phyloP scores from a whole-genome alignment of 1,140 invertebrate species.

The Drosophila funebris region DNA sequence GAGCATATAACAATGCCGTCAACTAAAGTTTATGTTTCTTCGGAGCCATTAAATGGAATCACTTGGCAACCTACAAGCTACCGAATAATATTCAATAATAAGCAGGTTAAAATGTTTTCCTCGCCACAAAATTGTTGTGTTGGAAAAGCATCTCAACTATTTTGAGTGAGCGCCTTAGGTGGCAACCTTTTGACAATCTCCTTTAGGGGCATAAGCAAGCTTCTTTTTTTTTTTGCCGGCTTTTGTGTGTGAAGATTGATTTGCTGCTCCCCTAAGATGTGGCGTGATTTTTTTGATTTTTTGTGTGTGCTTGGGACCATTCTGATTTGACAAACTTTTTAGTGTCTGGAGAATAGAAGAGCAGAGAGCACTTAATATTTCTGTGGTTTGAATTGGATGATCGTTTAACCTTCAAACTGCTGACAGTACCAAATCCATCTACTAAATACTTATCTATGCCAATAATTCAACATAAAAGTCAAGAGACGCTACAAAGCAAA shows the following conservation, averaged over 20 bases:
- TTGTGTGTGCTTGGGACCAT: constrained; percentile 2
- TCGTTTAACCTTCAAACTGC: constrained; percentile 46
- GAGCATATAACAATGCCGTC: not conserved
- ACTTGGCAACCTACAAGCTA: constrained; percentile 39
- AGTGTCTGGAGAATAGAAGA: not conserved
- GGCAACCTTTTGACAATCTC: constrained; percentile 42
- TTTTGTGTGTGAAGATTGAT: constrained; percentile 62
- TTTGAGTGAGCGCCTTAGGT: constrained; percentile 33
- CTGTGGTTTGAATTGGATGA: constrained; percentile 6
- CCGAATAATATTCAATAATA: constrained; percentile 64
- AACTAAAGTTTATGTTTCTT: constrained; percentile 44
- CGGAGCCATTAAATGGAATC: constrained; percentile 44
- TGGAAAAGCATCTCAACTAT: constrained; percentile 36
- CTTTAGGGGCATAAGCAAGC: constrained; percentile 5
- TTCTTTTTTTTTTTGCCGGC: not conserved
- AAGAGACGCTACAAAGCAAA: constrained; percentile 12
- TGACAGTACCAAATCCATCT: constrained; percentile 36
- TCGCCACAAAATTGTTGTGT: constrained; percentile 1
- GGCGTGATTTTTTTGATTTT: not conserved
- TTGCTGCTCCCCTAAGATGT: constrained; percentile 8
- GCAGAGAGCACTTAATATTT: constrained; percentile 16
- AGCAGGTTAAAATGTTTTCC: constrained; percentile 26
- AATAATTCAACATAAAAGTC: constrained; percentile 52
- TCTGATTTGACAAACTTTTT: constrained; percentile 22
- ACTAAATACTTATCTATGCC: constrained; percentile 42